These are phyloP conservation scores for Pygoscelis antarcticus DNA, from an alignment of 2,113 vertebrate species.

Conservation along the genomic window DNA sequence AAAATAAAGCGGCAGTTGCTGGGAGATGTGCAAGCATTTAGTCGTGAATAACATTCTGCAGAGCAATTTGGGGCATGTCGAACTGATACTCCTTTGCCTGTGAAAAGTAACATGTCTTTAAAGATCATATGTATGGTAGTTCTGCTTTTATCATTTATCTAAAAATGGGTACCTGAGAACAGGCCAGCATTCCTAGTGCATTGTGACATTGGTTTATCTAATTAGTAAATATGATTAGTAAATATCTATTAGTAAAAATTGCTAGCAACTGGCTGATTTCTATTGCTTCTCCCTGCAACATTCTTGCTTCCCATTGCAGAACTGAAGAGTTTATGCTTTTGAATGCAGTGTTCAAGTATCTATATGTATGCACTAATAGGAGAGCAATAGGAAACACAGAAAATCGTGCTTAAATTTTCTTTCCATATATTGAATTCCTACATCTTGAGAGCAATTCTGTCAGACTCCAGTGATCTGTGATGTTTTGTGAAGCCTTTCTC, in stretches of 20 bases:
- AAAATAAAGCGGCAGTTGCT: not conserved
- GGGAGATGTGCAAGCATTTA: not conserved
- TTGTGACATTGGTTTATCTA: not conserved
- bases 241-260: not conserved
- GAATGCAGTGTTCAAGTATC: not conserved
- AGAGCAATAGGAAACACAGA: not conserved
- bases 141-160: not conserved
- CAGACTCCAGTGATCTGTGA: not conserved
- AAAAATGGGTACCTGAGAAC: not conserved
- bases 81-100: not conserved
- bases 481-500: not conserved
- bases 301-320: not conserved
- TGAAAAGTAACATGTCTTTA: not conserved
- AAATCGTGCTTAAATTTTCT: not conserved
- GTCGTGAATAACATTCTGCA: not conserved
- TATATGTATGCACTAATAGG: not conserved
- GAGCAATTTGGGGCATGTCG: not conserved
- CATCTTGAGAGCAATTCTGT: not conserved
- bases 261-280: not conserved
- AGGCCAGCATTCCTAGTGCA: not conserved
- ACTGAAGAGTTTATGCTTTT: not conserved
- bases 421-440: not conserved
- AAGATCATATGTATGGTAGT: accelerated
- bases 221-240: not conserved
- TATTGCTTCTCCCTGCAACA: not conserved